Evolutionary conservation across 2,888 invertebrate species (phyloP), one percentile per base, ranked within the genome.

Genomic region (Antitype chi): DNA sequence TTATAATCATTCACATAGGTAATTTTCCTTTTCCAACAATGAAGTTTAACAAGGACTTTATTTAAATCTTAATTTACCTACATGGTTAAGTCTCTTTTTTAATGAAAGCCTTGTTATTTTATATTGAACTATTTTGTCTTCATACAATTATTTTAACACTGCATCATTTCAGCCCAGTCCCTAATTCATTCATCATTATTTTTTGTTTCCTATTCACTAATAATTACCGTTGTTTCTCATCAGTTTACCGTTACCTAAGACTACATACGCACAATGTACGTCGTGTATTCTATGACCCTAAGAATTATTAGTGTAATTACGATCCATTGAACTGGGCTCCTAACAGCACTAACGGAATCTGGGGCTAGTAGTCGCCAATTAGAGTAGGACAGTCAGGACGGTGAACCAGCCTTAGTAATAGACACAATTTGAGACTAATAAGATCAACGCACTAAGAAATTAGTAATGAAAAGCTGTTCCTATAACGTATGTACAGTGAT

Each of bases 231-330:
- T 85, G 20, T n/a, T 80, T 70, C 70, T 62, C 67, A 85, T 78
- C 25, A 69, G 59, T 70, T 60, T 49, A 79, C 85, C 75, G 87
- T 78, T 85, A 72, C 28, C 49, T 38, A 69, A 52, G 38, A 78
- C 38, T 62, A 60, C 43, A 63, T 79, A 66, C 60, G 60, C 70
- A 72, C 72, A 74, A 72, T 77, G 59, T 70, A 78, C 28, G 13
- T 77, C 59, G 32, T 49, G 43, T 68, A 68, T 60, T 62, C 62
- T 68, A 68, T 75, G 85, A 87, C 73, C 87, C 68, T 76, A 82
- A 59, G 63, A 79, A 80, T 85, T 66, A 82, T 87, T 82, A 86
- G 62, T 75, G 66, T 78, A 86, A 85, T 86, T 86, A 84, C 60
- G 55, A 82, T 78, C 74, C 72, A 82, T 76, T 81, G 25, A 85